Conservation (phyloP, 2,888 invertebrate species). For the Callyntrura sp. region DNA sequence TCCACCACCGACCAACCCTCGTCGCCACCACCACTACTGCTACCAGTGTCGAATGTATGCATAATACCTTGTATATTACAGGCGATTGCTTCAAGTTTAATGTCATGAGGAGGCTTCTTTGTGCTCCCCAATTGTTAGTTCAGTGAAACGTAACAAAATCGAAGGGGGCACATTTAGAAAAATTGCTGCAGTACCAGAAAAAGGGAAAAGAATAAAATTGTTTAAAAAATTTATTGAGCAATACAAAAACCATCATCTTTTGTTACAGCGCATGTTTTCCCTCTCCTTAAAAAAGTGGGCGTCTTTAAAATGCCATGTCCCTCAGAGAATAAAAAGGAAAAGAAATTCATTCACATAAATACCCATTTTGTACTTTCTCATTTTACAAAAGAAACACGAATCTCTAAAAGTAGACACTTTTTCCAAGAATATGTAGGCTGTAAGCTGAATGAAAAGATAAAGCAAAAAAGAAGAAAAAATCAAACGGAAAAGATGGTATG, state of each 20-base stretch:
- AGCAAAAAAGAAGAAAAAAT: conserved; percentile 14
- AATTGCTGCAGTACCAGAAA: neutral
- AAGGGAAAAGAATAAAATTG: conserved; percentile 45
- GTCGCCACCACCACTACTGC: neutral
- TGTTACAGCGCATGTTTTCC: neutral
- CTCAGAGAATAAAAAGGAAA: neutral
- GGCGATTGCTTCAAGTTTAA: conserved; percentile 3
- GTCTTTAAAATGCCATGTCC: conserved; percentile 16
- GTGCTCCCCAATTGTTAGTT: neutral
- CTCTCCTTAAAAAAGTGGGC: neutral
- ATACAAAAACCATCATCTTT: neutral
- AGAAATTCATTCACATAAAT: neutral
- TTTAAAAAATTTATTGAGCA: conserved; percentile 22
- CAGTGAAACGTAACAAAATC: neutral
- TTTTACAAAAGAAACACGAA: neutral
- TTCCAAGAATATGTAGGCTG: no score
- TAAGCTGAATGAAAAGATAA: conserved; percentile 12
- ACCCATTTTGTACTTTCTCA: neutral
- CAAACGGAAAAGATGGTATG: neutral
- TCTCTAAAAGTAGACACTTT: neutral
- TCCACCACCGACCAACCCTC: no score
- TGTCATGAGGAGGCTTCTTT: no score
- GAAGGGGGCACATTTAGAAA: conserved; percentile 31
- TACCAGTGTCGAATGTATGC: no score
- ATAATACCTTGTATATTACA: no score